Base-by-base conservation (phyloP, 2,797 vertebrate genomes). In the Crocidura indochinensis region DNA sequence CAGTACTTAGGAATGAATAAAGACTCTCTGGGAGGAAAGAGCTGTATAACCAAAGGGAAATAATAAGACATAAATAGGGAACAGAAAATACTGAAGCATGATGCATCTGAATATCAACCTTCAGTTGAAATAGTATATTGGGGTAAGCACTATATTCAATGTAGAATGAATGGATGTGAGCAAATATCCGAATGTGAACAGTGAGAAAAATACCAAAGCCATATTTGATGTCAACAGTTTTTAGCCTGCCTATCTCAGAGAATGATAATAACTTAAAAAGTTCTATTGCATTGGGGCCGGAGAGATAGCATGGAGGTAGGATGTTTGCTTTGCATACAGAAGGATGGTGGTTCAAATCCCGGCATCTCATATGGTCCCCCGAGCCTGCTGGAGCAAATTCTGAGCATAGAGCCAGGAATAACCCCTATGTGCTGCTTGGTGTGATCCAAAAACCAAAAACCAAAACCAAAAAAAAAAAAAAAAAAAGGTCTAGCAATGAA, bases 151-250 rank as follows among this genome's bases (percentile, higher is more conserved):
- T 9, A 9, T 87, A 78, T 92, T 38, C 46, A 84, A 69, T 27
- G 73, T 22, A 64, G 29, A 90, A 72, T 29, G 26, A 75, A 91
- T 6, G 62, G 49, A 84, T 78, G 6, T 82, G 53, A 72, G n/a
- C 20, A 76, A 84, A 84, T 2, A n/a, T 31, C 24, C 24, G 64
- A 73, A 49, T 27, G 9, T 9, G 62, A 91, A 65, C 38, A n/a
- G 2, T 75, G 44, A 64, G 29, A 26, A 72, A 72, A 74, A 83
- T 67, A 82, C 2, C 26, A 78, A 24, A 71, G 68, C 46, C 53
- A 84, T 64, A 91, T 26, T 11, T 47, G 26, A 74, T 72, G 31
- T 73, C 76, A 85, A 75, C n/a, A 73, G 26, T 49, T 90, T 73
- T 85, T 80, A 90, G 65, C 22, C 17, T 38, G 0, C 67, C 2